Percentiles rank a stretch among this genome's conserved stretches.
These are phyloP conservation scores for Oxyura jamaicensis DNA, from an alignment of 2,113 vertebrate species.

Conservation along the genomic window DNA sequence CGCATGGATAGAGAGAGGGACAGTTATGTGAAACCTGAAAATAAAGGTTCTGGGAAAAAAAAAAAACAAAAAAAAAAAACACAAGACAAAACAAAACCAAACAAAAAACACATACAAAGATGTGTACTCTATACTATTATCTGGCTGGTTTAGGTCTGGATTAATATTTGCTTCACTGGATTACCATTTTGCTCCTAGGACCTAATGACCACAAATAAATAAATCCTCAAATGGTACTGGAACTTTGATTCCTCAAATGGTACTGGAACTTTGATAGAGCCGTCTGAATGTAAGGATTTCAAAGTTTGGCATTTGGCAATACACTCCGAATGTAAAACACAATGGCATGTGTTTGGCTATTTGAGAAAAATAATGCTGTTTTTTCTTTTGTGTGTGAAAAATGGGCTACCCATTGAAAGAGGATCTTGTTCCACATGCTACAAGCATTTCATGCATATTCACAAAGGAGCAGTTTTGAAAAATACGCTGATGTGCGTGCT, in stretches of 20 bases:
- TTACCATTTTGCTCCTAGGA: neutral
- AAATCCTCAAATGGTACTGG: neutral
- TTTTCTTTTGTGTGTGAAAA: constrained; percentile 5
- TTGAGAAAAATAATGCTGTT: neutral
- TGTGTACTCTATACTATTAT: rapidly evolving
- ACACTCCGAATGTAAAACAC: neutral
- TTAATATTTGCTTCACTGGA: neutral
- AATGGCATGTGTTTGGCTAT: neutral
- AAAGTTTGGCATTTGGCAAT: neutral
- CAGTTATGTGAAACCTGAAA: rapidly evolving
- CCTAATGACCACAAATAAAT: rapidly evolving
- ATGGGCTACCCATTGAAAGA: neutral
- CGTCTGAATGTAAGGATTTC: neutral
- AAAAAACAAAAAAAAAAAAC: no score
- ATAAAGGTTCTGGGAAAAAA: neutral
- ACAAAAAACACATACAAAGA: rapidly evolving
- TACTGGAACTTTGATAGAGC: neutral
- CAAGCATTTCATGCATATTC: constrained; percentile 10
- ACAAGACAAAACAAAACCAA: no score
- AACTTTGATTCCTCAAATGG: neutral
- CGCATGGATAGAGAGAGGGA: rapidly evolving
- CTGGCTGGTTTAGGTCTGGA: neutral
- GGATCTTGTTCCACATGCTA: neutral
- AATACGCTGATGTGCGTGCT: constrained; percentile 8
- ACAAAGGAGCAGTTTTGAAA: constrained; percentile 9